Evolutionary conservation across 2,797 vertebrate genomes (phyloP).

Genomic region (Cossypha caffra): DNA sequence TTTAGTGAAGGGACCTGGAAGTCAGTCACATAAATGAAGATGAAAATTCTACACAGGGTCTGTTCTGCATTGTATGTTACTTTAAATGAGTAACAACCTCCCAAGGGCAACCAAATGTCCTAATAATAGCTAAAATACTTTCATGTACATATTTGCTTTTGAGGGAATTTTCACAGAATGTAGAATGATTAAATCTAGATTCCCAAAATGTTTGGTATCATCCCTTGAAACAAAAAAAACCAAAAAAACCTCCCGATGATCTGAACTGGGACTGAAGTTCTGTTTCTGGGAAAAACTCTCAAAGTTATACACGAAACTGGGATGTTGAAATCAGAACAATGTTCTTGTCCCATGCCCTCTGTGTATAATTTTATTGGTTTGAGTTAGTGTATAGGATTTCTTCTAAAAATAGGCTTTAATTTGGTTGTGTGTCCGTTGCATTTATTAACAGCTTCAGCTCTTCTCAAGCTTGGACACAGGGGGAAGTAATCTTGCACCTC

Average conservation of each 20-base stretch:
- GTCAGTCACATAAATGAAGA: not conserved
- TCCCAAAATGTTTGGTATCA: not conserved
- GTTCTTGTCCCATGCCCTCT: not conserved
- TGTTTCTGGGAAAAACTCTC: not conserved
- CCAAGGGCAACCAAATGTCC: not conserved
- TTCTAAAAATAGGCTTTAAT: not conserved
- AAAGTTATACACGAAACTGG: not conserved
- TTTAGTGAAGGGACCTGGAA: not conserved
- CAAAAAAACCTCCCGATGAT: not conserved
- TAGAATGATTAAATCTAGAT: not conserved
- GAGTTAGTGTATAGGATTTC: not conserved
- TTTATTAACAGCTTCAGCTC: not conserved
- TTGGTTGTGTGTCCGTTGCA: not conserved
- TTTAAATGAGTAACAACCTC: not conserved
- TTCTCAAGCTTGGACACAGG: not conserved
- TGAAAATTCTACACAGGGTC: rapidly evolving
- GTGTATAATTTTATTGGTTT: not conserved
- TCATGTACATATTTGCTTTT: not conserved
- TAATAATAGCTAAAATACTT: not conserved
- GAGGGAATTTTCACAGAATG: not conserved
- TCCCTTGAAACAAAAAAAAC: not conserved
- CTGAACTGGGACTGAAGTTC: not conserved
- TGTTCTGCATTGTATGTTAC: rapidly evolving
- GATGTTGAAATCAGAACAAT: not conserved
- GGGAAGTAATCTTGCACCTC: not conserved